Percentiles rank a stretch among this genome's conserved stretches.
Conservation (phyloP, 2,797 vertebrate species). For the Anguilla obscura region DNA sequence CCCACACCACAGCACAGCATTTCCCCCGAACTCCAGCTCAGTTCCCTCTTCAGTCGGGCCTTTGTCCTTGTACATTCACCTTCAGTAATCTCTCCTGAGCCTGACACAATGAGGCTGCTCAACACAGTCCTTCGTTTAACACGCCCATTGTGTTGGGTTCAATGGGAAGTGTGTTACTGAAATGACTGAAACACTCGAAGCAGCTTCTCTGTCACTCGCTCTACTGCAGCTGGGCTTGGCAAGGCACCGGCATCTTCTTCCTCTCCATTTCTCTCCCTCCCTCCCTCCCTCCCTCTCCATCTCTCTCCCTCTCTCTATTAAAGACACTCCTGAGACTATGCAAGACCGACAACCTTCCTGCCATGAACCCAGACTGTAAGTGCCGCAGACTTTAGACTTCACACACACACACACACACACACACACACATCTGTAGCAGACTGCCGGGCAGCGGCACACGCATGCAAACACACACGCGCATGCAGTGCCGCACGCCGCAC, state of each 20-base stretch:
- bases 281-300: background rate
- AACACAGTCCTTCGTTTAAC: background rate
- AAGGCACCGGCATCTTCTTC: background rate
- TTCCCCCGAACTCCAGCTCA: background rate
- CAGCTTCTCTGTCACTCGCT: constrained; percentile 37
- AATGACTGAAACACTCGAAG: background rate
- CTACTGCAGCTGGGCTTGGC: constrained; percentile 28
- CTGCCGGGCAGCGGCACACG: background rate
- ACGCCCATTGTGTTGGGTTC: background rate
- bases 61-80: constrained; percentile 12
- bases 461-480: background rate
- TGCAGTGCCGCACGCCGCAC: constrained; percentile 7
- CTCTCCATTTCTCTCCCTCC: too few species aligned
- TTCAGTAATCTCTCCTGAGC: constrained; percentile 17
- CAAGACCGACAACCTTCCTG: background rate
- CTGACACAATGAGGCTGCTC: background rate
- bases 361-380: background rate
- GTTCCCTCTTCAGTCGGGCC: background rate
- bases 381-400: background rate
- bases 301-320: constrained; percentile 18
- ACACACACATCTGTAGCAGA: background rate
- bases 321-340: constrained; percentile 30
- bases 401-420: background rate
- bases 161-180: background rate
- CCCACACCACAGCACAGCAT: background rate